Evolutionary conservation across 92 coral and sea anemone species (phyloP).

Genomic region (Anthopleura xanthogrammica): DNA sequence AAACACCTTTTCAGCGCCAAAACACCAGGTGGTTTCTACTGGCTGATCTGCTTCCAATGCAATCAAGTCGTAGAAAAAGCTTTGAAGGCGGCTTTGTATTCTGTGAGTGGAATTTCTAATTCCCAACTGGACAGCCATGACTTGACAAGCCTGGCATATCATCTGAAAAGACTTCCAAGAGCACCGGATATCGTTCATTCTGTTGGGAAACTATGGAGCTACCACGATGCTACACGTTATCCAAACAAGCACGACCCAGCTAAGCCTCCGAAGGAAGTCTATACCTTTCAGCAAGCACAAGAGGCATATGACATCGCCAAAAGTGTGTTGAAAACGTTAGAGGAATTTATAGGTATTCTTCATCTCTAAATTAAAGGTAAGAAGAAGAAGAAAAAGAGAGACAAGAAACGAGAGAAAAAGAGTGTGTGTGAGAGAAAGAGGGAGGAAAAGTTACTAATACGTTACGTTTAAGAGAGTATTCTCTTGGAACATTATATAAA

Average conservation of each 20-base stretch:
- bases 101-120: slow-evolving; percentile 67
- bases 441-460: too few species aligned
- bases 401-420: background rate
- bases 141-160: slow-evolving; percentile 53
- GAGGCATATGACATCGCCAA: slow-evolving; percentile 63
- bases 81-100: slow-evolving; percentile 73
- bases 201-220: slow-evolving; percentile 59
- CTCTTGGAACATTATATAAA: too few species aligned
- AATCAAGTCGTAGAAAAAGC: slow-evolving; percentile 89
- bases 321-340: slow-evolving; percentile 43
- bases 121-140: slow-evolving; percentile 77
- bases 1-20: slow-evolving; percentile 56
- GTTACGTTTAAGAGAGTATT: too few species aligned
- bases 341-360: slow-evolving; percentile 48
- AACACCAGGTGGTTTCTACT: slow-evolving; percentile 43
- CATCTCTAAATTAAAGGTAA: slow-evolving; percentile 14
- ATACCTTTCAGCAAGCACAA: slow-evolving; percentile 67
- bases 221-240: slow-evolving; percentile 71
- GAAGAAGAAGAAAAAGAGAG: background rate
- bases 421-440: too few species aligned
- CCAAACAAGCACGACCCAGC: slow-evolving; percentile 67
- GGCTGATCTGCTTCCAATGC: slow-evolving; percentile 80
- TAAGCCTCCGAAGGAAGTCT: slow-evolving; percentile 72
- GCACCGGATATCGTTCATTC: slow-evolving; percentile 53
- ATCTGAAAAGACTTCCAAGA: slow-evolving; percentile 55